Percentiles rank a stretch among this genome's conserved stretches.
Evolutionary conservation across 2,113 vertebrate species (phyloP).

Genomic region (Phylloscopus whistleri): DNA sequence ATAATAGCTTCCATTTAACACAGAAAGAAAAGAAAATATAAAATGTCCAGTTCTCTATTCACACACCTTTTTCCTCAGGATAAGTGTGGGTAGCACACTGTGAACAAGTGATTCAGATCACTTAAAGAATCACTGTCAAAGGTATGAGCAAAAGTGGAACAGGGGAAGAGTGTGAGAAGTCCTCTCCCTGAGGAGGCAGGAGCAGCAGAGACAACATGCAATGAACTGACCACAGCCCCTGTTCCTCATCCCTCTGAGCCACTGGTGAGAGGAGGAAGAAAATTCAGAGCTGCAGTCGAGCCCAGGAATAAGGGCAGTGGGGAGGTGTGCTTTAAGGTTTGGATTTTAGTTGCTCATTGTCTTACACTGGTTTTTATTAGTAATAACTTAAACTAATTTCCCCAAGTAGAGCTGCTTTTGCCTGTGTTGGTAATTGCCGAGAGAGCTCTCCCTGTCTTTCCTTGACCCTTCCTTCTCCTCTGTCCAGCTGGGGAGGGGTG

Average conservation of each 20-base stretch:
- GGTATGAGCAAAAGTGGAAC: background rate
- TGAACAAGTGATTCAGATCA: background rate
- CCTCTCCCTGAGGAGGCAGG: background rate
- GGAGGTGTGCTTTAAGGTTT: background rate
- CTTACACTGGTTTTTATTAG: background rate
- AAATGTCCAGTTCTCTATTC: background rate
- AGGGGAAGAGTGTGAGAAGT: background rate
- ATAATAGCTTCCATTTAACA: background rate
- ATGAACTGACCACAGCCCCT: background rate
- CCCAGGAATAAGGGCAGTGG: accelerated
- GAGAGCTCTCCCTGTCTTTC: background rate
- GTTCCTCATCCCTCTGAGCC: background rate
- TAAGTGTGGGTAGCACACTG: background rate
- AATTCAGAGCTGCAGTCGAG: background rate
- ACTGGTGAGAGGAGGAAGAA: background rate
- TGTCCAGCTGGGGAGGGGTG: background rate
- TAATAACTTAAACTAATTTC: background rate
- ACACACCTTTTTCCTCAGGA: background rate
- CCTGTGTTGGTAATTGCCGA: background rate
- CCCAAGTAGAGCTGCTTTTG: background rate
- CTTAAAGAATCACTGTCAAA: background rate
- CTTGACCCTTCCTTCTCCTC: background rate
- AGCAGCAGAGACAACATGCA: background rate
- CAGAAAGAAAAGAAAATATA: background rate
- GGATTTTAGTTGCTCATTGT: background rate